Percentiles rank a stretch among this genome's conserved stretches.
Conservation (phyloP, 2,113 vertebrate genomes). For the Micronisus gabar region DNA sequence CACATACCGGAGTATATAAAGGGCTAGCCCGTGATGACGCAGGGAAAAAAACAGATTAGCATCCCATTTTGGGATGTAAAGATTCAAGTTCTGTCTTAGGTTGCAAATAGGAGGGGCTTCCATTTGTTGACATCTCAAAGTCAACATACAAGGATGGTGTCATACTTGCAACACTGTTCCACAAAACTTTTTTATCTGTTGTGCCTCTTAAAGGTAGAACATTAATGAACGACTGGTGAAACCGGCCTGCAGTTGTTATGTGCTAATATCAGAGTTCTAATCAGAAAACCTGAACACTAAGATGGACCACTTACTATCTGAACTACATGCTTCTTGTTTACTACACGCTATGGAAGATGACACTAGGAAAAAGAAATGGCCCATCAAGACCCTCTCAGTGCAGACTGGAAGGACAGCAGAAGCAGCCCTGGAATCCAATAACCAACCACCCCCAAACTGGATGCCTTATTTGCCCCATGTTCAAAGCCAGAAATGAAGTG, state of each 20-base stretch:
- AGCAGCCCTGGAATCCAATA: not conserved
- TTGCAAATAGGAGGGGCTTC: not conserved
- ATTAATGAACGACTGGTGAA: not conserved
- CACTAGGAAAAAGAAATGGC: not conserved
- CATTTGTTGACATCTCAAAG: not conserved
- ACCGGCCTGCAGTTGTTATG: not conserved
- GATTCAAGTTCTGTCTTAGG: not conserved
- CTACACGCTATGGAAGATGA: not conserved
- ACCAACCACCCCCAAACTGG: rapidly evolving
- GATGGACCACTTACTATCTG: not conserved
- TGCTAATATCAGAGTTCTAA: not conserved
- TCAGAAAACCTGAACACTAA: not conserved
- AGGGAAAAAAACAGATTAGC: not conserved
- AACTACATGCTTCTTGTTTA: not conserved
- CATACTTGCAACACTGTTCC: not conserved
- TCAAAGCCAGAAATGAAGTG: not conserved
- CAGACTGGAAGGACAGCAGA: not conserved
- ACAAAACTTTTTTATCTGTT: not conserved
- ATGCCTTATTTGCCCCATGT: not conserved
- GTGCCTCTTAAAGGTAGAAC: not conserved
- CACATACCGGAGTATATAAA: not conserved
- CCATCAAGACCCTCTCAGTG: not conserved
- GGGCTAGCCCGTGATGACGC: not conserved
- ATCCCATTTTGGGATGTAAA: not conserved
- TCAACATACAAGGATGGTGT: not conserved